phyloP scores from a whole-genome alignment of 2,797 vertebrate species.

The Cossypha niveicapilla region DNA sequence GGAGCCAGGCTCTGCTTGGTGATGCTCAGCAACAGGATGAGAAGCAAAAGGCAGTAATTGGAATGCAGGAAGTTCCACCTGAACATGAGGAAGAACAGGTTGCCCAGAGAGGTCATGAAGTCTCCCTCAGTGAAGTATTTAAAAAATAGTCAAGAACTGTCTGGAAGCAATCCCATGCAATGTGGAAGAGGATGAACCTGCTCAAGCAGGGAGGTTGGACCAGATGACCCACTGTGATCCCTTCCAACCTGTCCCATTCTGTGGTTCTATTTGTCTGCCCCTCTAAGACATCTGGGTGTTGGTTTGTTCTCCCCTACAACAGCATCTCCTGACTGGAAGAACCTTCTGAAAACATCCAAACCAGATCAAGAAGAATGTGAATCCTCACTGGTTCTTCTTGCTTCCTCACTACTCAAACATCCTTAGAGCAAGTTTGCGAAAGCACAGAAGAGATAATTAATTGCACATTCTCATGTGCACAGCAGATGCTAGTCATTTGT shows the following conservation, averaged over 20 bases:
- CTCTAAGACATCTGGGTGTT: not conserved
- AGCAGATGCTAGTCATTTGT: not conserved
- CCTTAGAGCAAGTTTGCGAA: not conserved
- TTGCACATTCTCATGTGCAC: not conserved
- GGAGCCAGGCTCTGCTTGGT: not conserved
- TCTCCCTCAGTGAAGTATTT: not conserved
- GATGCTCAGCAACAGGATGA: not conserved
- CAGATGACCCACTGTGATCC: not conserved
- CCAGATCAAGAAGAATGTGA: not conserved
- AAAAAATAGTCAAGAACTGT: not conserved
- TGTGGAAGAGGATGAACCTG: not conserved
- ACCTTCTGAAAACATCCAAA: not conserved
- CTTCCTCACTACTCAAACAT: not conserved
- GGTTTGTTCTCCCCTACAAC: not conserved
- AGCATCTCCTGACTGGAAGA: not conserved
- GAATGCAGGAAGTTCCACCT: not conserved
- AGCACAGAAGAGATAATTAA: not conserved
- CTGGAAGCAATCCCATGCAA: not conserved
- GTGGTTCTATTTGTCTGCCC: not conserved
- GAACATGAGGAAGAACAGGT: not conserved
- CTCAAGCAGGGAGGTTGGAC: not conserved
- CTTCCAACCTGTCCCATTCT: not conserved
- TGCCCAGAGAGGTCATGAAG: not conserved
- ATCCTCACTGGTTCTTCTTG: not conserved
- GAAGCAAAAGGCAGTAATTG: not conserved